Evolutionary conservation across 1,140 invertebrate species (phyloP).

Genomic region (Ceratitis capitata): DNA sequence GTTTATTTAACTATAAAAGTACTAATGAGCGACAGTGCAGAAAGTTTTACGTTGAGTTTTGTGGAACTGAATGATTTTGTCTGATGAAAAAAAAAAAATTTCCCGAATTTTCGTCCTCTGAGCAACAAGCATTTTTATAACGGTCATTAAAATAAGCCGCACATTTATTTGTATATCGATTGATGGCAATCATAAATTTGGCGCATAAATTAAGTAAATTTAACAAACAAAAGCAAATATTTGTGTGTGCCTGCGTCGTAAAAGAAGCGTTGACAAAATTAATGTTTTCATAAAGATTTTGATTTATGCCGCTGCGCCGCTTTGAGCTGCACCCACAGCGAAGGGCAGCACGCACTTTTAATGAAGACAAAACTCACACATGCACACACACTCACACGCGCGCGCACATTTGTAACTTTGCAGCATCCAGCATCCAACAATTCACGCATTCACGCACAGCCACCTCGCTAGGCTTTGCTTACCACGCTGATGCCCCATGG

Average conservation of each 20-base stretch:
- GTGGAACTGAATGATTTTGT: background rate
- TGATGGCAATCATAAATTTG: background rate
- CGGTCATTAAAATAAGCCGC: background rate
- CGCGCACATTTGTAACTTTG: conserved; percentile 25
- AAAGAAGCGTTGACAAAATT: conserved; percentile 32
- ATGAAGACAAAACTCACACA: background rate
- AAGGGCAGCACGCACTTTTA: background rate
- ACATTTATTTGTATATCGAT: background rate
- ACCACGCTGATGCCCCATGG: background rate
- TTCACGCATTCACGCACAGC: background rate
- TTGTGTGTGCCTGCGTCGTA: background rate
- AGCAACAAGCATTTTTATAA: background rate
- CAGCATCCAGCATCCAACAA: too few species aligned
- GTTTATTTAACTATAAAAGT: conserved; percentile 7
- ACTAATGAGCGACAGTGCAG: background rate
- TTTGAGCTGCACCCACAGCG: background rate
- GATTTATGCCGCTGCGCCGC: background rate
- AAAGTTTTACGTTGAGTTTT: background rate
- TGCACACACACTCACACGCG: background rate
- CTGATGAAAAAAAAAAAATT: too few species aligned
- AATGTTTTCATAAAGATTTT: conserved; percentile 28
- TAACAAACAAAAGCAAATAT: background rate
- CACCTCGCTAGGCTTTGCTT: background rate
- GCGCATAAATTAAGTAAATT: background rate
- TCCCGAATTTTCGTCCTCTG: background rate